phyloP scores from a whole-genome alignment of 2,797 vertebrate genomes.

The Tolypeutes matacus region DNA sequence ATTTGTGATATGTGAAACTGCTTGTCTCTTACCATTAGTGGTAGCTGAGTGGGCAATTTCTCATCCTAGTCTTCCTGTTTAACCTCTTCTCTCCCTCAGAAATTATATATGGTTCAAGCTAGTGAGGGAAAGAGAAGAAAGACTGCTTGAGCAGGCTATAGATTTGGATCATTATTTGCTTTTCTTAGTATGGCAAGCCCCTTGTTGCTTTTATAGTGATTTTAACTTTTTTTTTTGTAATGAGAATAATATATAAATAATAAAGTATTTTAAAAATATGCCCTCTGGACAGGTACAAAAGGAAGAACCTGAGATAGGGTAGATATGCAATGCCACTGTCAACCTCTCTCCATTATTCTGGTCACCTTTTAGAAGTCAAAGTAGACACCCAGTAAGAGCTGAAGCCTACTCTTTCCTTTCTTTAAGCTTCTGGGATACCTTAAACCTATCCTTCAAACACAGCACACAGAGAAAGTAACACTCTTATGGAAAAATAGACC shows the following conservation, averaged over 20 bases:
- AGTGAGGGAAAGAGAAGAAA: neutral
- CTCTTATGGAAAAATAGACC: neutral
- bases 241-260: slow-evolving; percentile 81
- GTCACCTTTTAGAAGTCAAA: too few relatives aligned
- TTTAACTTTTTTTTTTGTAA: slow-evolving; percentile 78
- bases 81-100: neutral
- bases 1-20: neutral
- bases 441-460: neutral
- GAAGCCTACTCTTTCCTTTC: too few relatives aligned
- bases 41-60: neutral
- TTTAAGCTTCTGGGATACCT: too few relatives aligned
- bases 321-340: neutral
- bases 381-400: too few relatives aligned
- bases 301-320: slow-evolving; percentile 76
- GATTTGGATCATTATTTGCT: slow-evolving; percentile 57
- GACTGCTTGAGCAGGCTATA: neutral
- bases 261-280: slow-evolving; percentile 59
- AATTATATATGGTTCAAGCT: neutral
- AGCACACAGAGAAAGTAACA: neutral
- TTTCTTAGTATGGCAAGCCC: slow-evolving; percentile 81
- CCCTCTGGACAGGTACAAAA: slow-evolving; percentile 86
- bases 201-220: slow-evolving; percentile 83
- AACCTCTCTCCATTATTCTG: too few relatives aligned
- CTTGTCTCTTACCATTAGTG: neutral
- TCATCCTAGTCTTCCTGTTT: neutral